Percentiles rank a stretch among this genome's conserved stretches.
Evolutionary conservation across 1,140 invertebrate genomes (phyloP).

Genomic region (Temnothorax nylanderi): DNA sequence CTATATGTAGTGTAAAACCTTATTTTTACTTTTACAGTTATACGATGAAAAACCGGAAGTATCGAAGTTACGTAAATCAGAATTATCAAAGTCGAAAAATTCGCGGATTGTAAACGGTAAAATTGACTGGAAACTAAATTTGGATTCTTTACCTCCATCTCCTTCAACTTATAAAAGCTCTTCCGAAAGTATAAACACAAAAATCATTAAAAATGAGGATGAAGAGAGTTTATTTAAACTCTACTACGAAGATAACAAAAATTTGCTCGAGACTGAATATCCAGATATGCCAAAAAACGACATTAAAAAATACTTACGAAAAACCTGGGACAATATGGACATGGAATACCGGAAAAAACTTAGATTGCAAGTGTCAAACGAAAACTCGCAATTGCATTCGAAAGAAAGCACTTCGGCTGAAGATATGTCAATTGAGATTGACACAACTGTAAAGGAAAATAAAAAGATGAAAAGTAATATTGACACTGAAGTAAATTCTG

Average conservation of each 20-base stretch:
- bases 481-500: background rate
- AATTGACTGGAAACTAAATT: conserved; percentile 68
- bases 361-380: conserved; percentile 66
- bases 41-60: conserved; percentile 43
- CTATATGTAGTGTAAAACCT: background rate
- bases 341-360: conserved; percentile 75
- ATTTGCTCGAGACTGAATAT: conserved; percentile 85
- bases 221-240: conserved; percentile 83
- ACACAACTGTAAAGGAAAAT: conserved; percentile 61
- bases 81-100: conserved; percentile 45
- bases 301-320: conserved; percentile 85
- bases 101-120: conserved; percentile 57
- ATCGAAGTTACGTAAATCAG: conserved; percentile 35
- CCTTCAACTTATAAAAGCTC: conserved; percentile 78
- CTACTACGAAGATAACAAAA: conserved; percentile 85
- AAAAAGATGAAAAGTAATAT: conserved; percentile 62
- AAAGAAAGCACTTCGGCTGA: conserved; percentile 71
- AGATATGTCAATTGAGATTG: conserved; percentile 63
- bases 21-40: conserved; percentile 28
- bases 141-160: conserved; percentile 77
- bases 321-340: conserved; percentile 86
- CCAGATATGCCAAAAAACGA: conserved; percentile 85
- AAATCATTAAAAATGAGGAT: conserved; percentile 65
- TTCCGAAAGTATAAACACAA: conserved; percentile 67
- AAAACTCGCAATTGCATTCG: background rate